Evolutionary conservation across 2,888 invertebrate species (phyloP).

Genomic region (Elegia similella): DNA sequence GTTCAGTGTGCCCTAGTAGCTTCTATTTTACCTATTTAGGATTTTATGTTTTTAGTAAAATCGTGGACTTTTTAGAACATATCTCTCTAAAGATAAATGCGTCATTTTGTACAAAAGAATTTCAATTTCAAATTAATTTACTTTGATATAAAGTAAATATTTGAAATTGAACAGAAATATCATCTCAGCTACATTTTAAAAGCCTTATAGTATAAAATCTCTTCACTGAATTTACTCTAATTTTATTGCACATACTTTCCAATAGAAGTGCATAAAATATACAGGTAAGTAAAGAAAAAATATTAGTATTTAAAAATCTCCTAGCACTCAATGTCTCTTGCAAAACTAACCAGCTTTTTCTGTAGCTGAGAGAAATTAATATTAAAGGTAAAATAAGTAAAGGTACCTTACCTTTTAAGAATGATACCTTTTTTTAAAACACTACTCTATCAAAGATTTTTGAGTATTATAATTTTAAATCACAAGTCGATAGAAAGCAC

Average conservation of each 20-base stretch:
- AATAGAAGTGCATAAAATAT: no score
- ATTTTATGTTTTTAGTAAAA: conserved; percentile 3
- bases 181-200: background rate
- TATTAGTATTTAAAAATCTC: no score
- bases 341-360: no score
- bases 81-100: conserved; percentile 2
- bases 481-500: conserved; percentile 9
- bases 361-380: no score
- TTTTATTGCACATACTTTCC: no score
- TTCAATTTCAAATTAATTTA: background rate
- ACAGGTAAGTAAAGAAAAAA: no score
- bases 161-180: background rate
- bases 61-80: conserved; percentile 7
- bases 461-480: conserved; percentile 15
- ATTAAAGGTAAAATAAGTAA: no score
- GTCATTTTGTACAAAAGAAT: background rate
- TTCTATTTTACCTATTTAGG: background rate
- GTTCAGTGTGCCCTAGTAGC: conserved; percentile 13
- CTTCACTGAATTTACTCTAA: no score
- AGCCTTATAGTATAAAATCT: no score
- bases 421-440: background rate
- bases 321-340: no score
- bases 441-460: conserved; percentile 4
- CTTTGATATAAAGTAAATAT: background rate
- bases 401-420: no score